Evolutionary conservation across 2,888 invertebrate species (phyloP).

Genomic region (Plebejus melissa): DNA sequence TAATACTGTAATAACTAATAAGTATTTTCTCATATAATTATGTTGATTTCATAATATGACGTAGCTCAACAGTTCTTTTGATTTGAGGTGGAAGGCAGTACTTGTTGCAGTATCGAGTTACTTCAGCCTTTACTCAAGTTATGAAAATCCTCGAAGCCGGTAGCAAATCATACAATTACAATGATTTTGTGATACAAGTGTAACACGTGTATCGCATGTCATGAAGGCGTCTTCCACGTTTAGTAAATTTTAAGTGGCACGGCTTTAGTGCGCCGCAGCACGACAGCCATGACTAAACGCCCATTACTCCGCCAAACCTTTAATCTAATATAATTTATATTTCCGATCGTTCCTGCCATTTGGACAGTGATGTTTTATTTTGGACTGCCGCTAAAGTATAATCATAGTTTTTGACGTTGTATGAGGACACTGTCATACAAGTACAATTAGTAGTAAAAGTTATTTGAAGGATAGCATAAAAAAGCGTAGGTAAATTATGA

Average conservation of each 20-base stretch:
- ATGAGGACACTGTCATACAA: not conserved
- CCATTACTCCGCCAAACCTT: constrained; percentile 53
- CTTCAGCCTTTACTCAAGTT: not conserved
- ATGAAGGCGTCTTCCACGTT: constrained; percentile 53
- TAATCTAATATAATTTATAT: constrained; percentile 66
- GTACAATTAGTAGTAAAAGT: not conserved
- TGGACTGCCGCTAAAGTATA: not conserved
- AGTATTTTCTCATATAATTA: not conserved
- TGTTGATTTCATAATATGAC: not conserved
- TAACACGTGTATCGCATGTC: constrained; percentile 47
- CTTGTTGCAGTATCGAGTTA: not conserved
- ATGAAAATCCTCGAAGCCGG: not conserved
- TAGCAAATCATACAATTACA: not conserved
- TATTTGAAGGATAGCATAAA: not conserved
- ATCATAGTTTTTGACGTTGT: not conserved
- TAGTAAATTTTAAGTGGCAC: constrained; percentile 59
- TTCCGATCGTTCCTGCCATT: constrained; percentile 62
- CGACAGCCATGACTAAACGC: constrained; percentile 48
- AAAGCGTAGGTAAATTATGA: no score
- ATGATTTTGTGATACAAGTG: constrained; percentile 4
- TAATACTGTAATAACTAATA: not conserved
- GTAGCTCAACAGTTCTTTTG: not conserved
- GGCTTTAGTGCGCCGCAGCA: constrained; percentile 62
- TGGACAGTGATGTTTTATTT: constrained; percentile 30
- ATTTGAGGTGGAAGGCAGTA: not conserved